These are phyloP conservation scores for Mellilla xanthometata DNA, from an alignment of 2,888 invertebrate species.

Conservation along the genomic window DNA sequence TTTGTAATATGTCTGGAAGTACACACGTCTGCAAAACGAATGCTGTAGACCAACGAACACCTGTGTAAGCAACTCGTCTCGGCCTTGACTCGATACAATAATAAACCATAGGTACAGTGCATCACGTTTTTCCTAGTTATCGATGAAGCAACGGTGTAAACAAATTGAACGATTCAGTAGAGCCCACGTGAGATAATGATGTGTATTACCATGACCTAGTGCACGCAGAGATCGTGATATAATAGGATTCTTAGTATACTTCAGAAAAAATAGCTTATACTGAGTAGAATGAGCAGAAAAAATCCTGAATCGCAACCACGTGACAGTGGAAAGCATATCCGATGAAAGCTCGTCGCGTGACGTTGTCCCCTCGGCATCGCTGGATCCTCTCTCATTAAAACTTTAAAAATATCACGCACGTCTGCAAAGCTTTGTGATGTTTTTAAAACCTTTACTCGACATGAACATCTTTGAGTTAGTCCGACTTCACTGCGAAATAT, in stretches of 20 bases:
- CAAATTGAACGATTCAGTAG: constrained; percentile 3
- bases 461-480: constrained; percentile 51
- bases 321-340: constrained; percentile 63
- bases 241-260: too few species aligned
- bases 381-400: constrained; percentile 72
- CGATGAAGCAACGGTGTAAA: too few species aligned
- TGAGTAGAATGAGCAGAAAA: too few species aligned
- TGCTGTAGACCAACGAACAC: constrained; percentile 34
- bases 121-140: constrained; percentile 15
- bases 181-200: constrained; percentile 1
- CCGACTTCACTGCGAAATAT: constrained; percentile 49
- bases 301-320: too few species aligned
- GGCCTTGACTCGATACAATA: constrained; percentile 45
- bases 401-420: constrained; percentile 69
- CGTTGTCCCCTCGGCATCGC: constrained; percentile 47
- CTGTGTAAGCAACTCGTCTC: constrained; percentile 49
- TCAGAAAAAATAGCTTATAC: too few species aligned
- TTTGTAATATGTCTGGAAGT: constrained; percentile 32
- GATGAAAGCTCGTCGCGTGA: constrained; percentile 65
- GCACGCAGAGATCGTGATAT: not conserved
- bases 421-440: constrained; percentile 68
- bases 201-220: constrained; percentile 9
- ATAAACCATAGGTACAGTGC: constrained; percentile 15
- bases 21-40: constrained; percentile 17
- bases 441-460: constrained; percentile 54